Evolutionary conservation across 2,113 vertebrate species (phyloP).

Genomic region (Naja naja): DNA sequence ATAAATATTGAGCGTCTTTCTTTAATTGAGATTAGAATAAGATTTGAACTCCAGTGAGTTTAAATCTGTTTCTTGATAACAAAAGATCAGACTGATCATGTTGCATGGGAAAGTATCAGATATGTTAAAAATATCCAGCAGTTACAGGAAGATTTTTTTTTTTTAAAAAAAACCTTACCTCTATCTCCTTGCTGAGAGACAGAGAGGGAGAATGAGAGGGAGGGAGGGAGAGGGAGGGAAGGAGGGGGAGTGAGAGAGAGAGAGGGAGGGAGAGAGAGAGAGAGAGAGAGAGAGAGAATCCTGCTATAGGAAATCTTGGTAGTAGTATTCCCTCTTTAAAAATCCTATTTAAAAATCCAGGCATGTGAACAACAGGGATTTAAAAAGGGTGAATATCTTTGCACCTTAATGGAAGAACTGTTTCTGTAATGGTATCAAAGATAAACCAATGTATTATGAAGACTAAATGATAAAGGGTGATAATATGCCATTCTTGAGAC

Average conservation of each 20-base stretch:
- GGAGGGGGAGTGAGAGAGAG: too few species aligned
- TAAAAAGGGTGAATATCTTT: constrained; percentile 78
- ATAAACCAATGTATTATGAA: constrained; percentile 82
- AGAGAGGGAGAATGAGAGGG: too few species aligned
- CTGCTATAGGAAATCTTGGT: constrained; percentile 52
- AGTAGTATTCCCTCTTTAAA: constrained; percentile 16
- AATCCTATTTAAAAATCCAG: constrained; percentile 43
- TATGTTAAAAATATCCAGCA: neutral
- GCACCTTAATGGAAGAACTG: constrained; percentile 78
- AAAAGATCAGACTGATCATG: neutral
- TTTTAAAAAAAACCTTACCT: neutral
- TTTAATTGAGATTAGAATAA: neutral
- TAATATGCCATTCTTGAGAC: constrained; percentile 85
- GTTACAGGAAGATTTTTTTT: neutral
- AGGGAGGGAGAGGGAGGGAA: too few species aligned
- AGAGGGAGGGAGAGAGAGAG: too few species aligned
- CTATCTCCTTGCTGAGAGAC: too few species aligned
- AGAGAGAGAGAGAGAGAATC: constrained; percentile 17
- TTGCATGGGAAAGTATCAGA: neutral
- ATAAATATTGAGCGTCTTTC: neutral
- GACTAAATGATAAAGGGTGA: constrained; percentile 80
- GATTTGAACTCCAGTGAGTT: constrained; percentile 22
- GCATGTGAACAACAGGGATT: constrained; percentile 64
- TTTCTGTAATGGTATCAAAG: constrained; percentile 82
- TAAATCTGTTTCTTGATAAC: constrained; percentile 16